A percentile compares a stretch with the other conserved stretches of the same genome.
Conservation (phyloP, 2,113 vertebrate genomes). For the Melanostigma gelatinosum region DNA sequence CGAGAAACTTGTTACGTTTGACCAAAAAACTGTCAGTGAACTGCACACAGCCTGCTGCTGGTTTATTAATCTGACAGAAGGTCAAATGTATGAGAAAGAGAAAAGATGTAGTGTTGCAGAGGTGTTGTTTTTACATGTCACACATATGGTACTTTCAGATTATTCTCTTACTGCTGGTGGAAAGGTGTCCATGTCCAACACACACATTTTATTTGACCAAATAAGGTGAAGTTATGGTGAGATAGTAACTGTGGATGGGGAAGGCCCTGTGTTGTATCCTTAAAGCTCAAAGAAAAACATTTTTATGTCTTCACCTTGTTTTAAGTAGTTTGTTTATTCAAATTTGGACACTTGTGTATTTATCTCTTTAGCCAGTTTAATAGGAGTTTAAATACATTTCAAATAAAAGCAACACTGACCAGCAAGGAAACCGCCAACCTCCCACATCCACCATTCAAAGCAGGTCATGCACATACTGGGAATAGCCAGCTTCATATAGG, state of each 20-base stretch:
- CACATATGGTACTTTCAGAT: background rate
- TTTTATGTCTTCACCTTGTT: background rate
- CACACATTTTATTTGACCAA: background rate
- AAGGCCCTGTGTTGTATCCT: background rate
- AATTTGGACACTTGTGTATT: background rate
- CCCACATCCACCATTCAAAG: conserved; percentile 95
- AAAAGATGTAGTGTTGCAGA: background rate
- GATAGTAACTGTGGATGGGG: background rate
- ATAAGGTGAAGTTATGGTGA: background rate
- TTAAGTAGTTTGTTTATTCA: background rate
- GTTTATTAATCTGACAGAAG: background rate
- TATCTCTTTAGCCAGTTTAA: background rate
- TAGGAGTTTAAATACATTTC: background rate
- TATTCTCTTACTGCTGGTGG: background rate
- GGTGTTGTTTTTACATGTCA: background rate
- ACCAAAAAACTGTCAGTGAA: background rate
- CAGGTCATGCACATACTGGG: conserved; percentile 89
- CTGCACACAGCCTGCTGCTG: background rate
- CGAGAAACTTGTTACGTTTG: background rate
- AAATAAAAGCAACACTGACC: conserved; percentile 75
- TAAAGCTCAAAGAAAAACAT: background rate
- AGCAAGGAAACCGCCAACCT: conserved; percentile 88
- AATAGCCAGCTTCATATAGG: conserved; percentile 87
- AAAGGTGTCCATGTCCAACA: background rate
- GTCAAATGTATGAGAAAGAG: background rate